Conservation (phyloP, 2,888 invertebrate species). For the Vanessa cardui region DNA sequence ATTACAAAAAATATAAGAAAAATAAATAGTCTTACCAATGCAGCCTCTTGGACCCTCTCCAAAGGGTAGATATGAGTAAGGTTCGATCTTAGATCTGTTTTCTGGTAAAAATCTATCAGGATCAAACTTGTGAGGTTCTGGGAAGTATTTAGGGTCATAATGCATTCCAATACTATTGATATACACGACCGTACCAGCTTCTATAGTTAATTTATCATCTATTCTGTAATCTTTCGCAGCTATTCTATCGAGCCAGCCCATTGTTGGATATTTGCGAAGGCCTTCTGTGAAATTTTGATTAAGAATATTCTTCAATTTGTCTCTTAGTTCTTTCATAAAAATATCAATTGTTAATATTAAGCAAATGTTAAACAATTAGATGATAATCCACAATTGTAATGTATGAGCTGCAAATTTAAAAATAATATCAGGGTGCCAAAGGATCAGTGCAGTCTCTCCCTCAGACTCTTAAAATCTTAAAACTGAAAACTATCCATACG, state of each 20-base stretch:
- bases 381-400: too few relatives aligned
- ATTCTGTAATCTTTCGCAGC: constrained; percentile 42
- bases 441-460: too few relatives aligned
- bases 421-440: too few relatives aligned
- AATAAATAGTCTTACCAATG: constrained; percentile 65
- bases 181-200: constrained; percentile 50
- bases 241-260: constrained; percentile 48
- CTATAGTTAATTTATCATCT: constrained; percentile 45
- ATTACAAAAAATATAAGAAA: neutral
- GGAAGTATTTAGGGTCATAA: constrained; percentile 72
- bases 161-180: constrained; percentile 56
- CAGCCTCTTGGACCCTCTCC: constrained; percentile 84
- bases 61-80: constrained; percentile 75
- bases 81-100: constrained; percentile 66
- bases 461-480: too few relatives aligned
- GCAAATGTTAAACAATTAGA: too few relatives aligned
- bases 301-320: neutral
- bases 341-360: too few relatives aligned
- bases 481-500: too few relatives aligned
- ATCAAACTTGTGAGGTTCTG: constrained; percentile 77
- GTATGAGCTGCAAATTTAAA: too few relatives aligned
- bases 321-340: too few relatives aligned
- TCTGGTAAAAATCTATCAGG: constrained; percentile 82
- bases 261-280: constrained; percentile 45
- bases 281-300: constrained; percentile 38